Percentiles rank a stretch among this genome's conserved stretches.
Evolutionary conservation across 2,113 vertebrate species (phyloP).

Genomic region (Choloepus hoffmanni): DNA sequence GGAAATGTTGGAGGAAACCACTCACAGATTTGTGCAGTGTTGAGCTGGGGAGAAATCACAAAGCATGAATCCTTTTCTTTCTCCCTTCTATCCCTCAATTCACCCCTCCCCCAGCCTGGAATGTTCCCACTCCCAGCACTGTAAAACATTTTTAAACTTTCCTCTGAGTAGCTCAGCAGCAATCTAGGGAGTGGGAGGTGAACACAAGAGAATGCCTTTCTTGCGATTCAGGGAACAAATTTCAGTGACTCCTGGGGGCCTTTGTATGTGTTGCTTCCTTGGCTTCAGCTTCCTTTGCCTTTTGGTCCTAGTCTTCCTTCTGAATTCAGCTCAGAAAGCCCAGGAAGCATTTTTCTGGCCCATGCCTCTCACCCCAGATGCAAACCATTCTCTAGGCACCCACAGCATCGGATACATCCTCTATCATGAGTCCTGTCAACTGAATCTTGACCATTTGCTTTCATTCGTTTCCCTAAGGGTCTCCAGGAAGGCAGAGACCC

Average conservation of each 20-base stretch:
- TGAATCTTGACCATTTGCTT: conserved; percentile 3
- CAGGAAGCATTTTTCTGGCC: background rate
- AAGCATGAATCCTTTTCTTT: background rate
- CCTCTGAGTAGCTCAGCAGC: background rate
- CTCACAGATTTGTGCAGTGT: background rate
- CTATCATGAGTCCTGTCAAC: background rate
- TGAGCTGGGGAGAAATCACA: background rate
- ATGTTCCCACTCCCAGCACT: background rate
- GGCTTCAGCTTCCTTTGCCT: background rate
- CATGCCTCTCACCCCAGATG: background rate
- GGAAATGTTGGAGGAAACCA: background rate
- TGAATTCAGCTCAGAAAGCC: background rate
- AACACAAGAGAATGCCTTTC: background rate
- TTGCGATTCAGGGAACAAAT: background rate
- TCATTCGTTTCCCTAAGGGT: background rate
- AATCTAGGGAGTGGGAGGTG: background rate
- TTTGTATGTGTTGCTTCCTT: background rate
- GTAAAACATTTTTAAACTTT: background rate
- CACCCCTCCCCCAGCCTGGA: background rate
- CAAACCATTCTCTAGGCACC: background rate
- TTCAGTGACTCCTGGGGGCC: background rate
- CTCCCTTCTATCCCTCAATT: rapidly evolving
- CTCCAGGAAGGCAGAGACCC: background rate
- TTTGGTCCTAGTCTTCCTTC: background rate
- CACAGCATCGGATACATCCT: background rate